Conservation (phyloP, 2,113 vertebrate species). For the Hemibagrus wyckioides region DNA sequence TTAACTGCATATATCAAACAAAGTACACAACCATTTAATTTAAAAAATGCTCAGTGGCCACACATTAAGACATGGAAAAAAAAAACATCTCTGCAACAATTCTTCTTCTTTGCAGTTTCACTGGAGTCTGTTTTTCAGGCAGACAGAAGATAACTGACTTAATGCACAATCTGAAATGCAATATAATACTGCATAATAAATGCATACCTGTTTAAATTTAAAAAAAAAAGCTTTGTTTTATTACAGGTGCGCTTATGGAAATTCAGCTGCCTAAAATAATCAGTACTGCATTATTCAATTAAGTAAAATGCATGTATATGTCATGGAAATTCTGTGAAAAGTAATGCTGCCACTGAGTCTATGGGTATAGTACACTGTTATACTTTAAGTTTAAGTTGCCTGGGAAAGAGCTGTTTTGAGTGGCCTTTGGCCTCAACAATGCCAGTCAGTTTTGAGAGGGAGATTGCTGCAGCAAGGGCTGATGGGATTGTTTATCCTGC, state of each 20-base stretch:
- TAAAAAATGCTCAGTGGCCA: neutral
- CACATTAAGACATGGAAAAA: neutral
- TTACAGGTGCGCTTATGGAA: neutral
- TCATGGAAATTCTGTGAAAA: neutral
- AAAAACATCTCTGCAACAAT: neutral
- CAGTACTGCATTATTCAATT: neutral
- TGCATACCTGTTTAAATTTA: neutral
- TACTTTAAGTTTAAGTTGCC: neutral
- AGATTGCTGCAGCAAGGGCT: constrained; percentile 45
- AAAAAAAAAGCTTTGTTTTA: neutral
- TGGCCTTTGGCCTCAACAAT: constrained; percentile 35
- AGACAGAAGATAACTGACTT: neutral
- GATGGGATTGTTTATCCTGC: constrained; percentile 55
- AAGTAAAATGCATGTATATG: neutral
- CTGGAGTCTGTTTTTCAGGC: neutral
- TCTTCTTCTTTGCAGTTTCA: neutral
- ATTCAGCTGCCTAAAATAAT: neutral
- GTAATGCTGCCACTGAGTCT: neutral
- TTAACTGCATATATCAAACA: too few relatives aligned
- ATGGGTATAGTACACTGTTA: neutral
- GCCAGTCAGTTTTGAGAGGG: constrained; percentile 34
- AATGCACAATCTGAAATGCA: neutral
- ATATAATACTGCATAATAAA: neutral
- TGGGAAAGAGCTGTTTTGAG: constrained; percentile 27
- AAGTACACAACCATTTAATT: too few relatives aligned